Conservation (phyloP, 2,113 vertebrate genomes). For the Halcyon malimbica region DNA sequence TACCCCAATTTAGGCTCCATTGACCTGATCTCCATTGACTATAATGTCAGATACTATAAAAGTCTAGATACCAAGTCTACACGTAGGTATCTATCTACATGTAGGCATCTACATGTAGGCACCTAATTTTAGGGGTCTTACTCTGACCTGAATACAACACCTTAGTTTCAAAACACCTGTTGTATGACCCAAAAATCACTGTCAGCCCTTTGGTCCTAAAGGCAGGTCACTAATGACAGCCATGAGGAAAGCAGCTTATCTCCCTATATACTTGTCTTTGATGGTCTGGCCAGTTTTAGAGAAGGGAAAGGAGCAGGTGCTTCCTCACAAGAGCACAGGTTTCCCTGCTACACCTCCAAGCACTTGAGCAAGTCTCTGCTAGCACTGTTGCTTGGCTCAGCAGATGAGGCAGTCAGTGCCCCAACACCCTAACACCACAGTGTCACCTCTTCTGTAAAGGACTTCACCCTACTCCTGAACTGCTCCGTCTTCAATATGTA, state of each 20-base stretch:
- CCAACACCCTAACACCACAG: rapidly evolving
- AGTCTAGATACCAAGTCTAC: neutral
- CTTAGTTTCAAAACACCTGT: neutral
- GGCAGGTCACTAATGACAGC: neutral
- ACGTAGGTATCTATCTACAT: neutral
- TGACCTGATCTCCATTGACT: neutral
- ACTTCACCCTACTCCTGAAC: neutral
- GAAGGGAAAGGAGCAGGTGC: neutral
- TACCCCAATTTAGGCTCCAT: neutral
- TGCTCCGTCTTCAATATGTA: rapidly evolving
- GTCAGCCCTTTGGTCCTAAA: neutral
- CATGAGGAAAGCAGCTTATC: neutral
- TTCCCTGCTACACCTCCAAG: neutral
- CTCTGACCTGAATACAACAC: neutral
- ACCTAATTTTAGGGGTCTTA: neutral
- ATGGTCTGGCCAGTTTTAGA: neutral
- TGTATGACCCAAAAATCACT: neutral
- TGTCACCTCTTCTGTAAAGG: neutral
- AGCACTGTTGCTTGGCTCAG: neutral
- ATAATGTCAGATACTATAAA: neutral
- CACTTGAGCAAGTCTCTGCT: neutral
- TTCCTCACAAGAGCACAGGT: rapidly evolving
- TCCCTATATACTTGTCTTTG: neutral
- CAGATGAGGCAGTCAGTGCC: neutral
- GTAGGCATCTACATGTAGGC: neutral